These are phyloP conservation scores for Branchipolynoe longqiensis DNA, from an alignment of 2,888 invertebrate species.

Conservation along the genomic window DNA sequence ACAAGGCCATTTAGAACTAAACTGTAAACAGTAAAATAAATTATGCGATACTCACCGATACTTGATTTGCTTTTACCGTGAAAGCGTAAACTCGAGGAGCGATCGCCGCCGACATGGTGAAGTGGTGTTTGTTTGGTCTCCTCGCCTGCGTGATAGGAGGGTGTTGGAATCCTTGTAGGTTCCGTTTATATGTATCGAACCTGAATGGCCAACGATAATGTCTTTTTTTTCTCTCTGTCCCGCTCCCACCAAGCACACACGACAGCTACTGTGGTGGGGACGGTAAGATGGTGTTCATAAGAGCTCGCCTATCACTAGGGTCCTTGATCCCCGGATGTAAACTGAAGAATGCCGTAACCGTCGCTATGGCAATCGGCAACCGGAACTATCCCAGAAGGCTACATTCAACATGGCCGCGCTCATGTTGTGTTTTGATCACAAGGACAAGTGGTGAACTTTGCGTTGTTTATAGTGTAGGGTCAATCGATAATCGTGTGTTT, in stretches of 20 bases:
- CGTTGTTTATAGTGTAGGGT: no score
- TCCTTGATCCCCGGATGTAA: constrained; percentile 10
- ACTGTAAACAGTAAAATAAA: constrained; percentile 4
- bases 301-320: constrained; percentile 43
- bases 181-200: no score
- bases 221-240: no score
- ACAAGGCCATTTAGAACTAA: neutral
- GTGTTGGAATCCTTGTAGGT: no score
- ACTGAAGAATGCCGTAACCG: constrained; percentile 10
- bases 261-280: constrained; percentile 2
- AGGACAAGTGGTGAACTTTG: constrained; percentile 27
- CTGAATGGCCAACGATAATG: no score
- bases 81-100: constrained; percentile 6
- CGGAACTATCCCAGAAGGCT: constrained; percentile 33
- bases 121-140: constrained; percentile 5
- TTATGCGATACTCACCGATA: neutral
- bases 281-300: constrained; percentile 27
- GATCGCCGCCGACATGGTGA: constrained; percentile 29
- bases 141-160: neutral
- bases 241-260: constrained; percentile 18
- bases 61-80: constrained; percentile 53
- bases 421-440: constrained; percentile 29
- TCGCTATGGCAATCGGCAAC: constrained; percentile 55
- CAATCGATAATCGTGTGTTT: no score
- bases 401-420: constrained; percentile 35